Evolutionary conservation across 2,113 vertebrate species (phyloP).

Genomic region (Chlamydotis undulata): DNA sequence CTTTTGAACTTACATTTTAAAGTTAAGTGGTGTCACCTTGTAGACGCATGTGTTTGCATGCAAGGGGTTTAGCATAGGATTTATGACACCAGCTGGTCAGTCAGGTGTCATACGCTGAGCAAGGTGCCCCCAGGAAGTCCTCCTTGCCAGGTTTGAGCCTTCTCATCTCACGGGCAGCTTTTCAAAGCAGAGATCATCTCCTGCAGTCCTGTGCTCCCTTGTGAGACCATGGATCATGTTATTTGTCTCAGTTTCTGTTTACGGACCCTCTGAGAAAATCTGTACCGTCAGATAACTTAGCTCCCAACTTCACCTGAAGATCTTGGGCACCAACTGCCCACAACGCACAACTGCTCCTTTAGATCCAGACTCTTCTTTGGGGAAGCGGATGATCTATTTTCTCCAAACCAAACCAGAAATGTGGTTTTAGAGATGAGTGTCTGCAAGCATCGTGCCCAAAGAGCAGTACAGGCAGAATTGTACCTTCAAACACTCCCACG

Average conservation of each 20-base stretch:
- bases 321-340: background rate
- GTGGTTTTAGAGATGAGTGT: background rate
- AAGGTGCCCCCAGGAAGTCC: background rate
- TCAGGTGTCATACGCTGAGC: fast-evolving
- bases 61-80: background rate
- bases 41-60: background rate
- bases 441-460: background rate
- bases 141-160: background rate
- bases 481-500: background rate
- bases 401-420: background rate
- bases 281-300: background rate
- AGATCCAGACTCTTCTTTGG: background rate
- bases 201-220: background rate
- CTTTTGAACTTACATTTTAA: background rate
- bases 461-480: background rate
- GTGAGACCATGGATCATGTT: background rate
- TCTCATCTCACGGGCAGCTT: background rate
- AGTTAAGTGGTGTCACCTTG: background rate
- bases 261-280: background rate
- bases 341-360: background rate
- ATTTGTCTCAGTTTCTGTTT: background rate
- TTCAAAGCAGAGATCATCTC: background rate
- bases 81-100: background rate
- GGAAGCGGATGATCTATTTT: background rate
- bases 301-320: background rate